Conservation (phyloP, 1,140 invertebrate genomes). For the Eumaeus atala region DNA sequence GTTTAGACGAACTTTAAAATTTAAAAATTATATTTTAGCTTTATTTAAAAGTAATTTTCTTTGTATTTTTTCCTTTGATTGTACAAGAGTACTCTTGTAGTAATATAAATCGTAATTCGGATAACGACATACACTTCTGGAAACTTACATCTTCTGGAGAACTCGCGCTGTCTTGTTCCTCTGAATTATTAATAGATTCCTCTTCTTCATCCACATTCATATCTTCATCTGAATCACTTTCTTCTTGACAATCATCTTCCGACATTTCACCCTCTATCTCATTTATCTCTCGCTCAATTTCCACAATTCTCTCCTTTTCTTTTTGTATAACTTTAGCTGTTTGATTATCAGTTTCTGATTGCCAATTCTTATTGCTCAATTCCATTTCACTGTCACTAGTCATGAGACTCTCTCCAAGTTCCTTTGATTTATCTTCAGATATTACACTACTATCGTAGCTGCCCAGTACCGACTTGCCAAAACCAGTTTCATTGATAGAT, state of each 20-base stretch:
- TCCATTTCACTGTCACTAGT: slow-evolving; percentile 58
- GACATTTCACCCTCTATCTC: slow-evolving; percentile 56
- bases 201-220: slow-evolving; percentile 25
- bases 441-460: slow-evolving; percentile 37
- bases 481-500: slow-evolving; percentile 34
- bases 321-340: slow-evolving; percentile 46
- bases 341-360: slow-evolving; percentile 24
- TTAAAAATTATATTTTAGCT: too few relatives aligned
- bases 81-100: too few relatives aligned
- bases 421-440: slow-evolving; percentile 19
- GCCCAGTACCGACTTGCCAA: slow-evolving; percentile 44
- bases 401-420: slow-evolving; percentile 27
- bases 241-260: slow-evolving; percentile 32
- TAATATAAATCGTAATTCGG: too few relatives aligned
- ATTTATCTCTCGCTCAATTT: slow-evolving; percentile 57
- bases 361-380: slow-evolving; percentile 35
- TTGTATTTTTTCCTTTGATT: too few relatives aligned
- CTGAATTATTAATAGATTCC: slow-evolving; percentile 28
- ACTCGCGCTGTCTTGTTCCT: slow-evolving; percentile 28
- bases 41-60: too few relatives aligned
- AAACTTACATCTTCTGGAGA: slow-evolving; percentile 29
- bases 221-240: slow-evolving; percentile 25
- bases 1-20: too few relatives aligned
- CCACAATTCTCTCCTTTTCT: slow-evolving; percentile 57
- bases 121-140: too few relatives aligned